These are phyloP conservation scores for Brachionus angularis DNA, from an alignment of 1,140 invertebrate genomes.

Conservation along the genomic window DNA sequence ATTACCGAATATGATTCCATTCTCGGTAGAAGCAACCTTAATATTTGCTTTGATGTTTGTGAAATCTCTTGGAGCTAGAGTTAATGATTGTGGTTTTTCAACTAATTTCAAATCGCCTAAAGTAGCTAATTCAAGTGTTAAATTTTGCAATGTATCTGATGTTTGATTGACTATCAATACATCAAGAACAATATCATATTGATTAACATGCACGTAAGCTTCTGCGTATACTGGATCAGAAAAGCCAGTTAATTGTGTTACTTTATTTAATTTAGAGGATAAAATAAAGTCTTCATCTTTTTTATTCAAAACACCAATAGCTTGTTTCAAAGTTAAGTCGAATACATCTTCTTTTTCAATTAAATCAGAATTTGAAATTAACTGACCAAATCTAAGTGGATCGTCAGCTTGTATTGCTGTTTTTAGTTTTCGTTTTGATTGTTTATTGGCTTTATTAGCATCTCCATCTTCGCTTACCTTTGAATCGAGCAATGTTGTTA, in stretches of 20 bases:
- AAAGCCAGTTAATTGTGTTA: constrained; percentile 98
- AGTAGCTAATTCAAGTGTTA: constrained; percentile 92
- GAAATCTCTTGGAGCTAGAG: constrained; percentile 91
- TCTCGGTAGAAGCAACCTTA: constrained; percentile 85
- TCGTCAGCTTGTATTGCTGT: constrained; percentile 66
- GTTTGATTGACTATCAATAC: constrained; percentile 85
- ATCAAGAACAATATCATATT: constrained; percentile 68
- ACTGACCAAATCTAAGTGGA: constrained; percentile 77
- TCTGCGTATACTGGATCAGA: constrained; percentile 98
- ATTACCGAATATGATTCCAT: constrained; percentile 98
- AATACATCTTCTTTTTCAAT: constrained; percentile 74
- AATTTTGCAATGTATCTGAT: constrained; percentile 89
- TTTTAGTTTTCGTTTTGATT: constrained; percentile 65
- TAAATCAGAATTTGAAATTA: constrained; percentile 68
- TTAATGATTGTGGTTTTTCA: constrained; percentile 89
- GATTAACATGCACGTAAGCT: constrained; percentile 97
- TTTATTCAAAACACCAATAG: constrained; percentile 68
- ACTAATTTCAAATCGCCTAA: constrained; percentile 92
- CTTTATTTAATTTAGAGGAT: constrained; percentile 61
- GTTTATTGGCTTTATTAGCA: constrained; percentile 53
- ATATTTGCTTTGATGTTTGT: constrained; percentile 94
- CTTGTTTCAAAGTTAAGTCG: constrained; percentile 86
- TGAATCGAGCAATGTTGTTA: constrained; percentile 77
- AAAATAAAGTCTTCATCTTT: constrained; percentile 63
- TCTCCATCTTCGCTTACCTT: constrained; percentile 63